Evolutionary conservation across 1,140 invertebrate species (phyloP).

Genomic region (Atta texana): DNA sequence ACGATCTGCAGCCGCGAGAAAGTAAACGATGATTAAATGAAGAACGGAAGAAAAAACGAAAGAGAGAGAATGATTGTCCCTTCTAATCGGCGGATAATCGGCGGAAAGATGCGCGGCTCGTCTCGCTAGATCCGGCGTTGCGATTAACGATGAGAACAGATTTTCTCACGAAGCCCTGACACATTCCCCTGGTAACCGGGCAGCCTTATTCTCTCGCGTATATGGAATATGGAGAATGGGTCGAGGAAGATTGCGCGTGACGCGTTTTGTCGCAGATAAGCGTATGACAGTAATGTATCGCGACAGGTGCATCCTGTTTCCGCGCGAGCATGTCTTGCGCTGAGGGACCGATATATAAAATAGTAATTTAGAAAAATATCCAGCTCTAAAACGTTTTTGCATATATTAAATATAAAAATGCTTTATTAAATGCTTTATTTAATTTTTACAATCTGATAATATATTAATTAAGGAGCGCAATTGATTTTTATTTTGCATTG

Average conservation of each 20-base stretch:
- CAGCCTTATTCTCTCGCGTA: slow-evolving; percentile 42
- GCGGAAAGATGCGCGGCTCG: slow-evolving; percentile 13
- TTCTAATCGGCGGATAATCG: slow-evolving; percentile 28
- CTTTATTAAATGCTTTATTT: not conserved
- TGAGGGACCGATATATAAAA: not conserved
- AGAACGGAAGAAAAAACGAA: not conserved
- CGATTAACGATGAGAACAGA: slow-evolving; percentile 39
- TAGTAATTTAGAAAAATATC: slow-evolving; percentile 6
- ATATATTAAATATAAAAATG: not conserved
- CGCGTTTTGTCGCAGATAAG: slow-evolving; percentile 2
- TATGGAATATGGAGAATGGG: slow-evolving; percentile 34
- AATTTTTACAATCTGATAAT: not conserved
- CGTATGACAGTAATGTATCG: slow-evolving; percentile 3
- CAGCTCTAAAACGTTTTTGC: not conserved
- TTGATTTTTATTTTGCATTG: not conserved
- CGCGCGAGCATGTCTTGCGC: not conserved
- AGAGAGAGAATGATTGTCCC: not conserved
- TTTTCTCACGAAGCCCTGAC: slow-evolving; percentile 55
- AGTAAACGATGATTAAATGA: not conserved
- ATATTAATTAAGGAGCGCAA: not conserved
- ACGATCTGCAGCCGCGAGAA: slow-evolving; percentile 19
- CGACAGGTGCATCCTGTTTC: slow-evolving; percentile 29
- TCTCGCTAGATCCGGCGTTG: not conserved
- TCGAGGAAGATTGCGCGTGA: slow-evolving; percentile 38
- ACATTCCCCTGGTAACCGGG: slow-evolving; percentile 27